Conservation (phyloP, 2,797 vertebrate species). For the Meda fulgida region DNA sequence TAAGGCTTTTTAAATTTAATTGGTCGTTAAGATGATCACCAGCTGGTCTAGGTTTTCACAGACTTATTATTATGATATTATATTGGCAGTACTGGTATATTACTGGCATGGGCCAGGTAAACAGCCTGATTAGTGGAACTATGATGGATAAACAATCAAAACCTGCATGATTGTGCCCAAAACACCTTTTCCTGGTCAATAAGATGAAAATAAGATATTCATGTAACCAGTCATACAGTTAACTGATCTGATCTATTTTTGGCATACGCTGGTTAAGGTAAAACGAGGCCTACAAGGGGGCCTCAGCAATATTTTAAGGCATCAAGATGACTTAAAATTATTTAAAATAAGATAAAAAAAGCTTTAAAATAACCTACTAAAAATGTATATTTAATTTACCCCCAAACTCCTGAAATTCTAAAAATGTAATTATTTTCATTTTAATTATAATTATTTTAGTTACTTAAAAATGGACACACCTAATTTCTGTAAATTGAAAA, state of each 20-base stretch:
- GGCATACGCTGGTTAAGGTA: not conserved
- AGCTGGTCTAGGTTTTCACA: not conserved
- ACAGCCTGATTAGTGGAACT: not conserved
- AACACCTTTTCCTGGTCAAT: not conserved
- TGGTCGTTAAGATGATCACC: not conserved
- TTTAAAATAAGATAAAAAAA: not conserved
- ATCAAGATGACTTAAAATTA: not conserved
- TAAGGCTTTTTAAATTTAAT: not conserved
- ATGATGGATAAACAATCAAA: not conserved
- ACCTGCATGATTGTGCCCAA: not conserved
- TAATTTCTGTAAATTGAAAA: not conserved
- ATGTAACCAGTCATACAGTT: not conserved
- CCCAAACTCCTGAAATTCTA: not conserved
- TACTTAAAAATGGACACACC: not conserved
- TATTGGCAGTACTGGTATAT: not conserved
- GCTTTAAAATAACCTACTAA: too few species aligned
- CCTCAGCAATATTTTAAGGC: not conserved
- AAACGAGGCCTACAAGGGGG: not conserved
- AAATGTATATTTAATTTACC: not conserved
- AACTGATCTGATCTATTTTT: not conserved
- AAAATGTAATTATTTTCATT: not conserved
- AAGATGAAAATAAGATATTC: not conserved
- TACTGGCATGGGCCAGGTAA: not conserved
- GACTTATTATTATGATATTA: not conserved
- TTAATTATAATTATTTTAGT: not conserved